Conservation (phyloP, 2,797 vertebrate genomes). For the Cyclura pinguis region DNA sequence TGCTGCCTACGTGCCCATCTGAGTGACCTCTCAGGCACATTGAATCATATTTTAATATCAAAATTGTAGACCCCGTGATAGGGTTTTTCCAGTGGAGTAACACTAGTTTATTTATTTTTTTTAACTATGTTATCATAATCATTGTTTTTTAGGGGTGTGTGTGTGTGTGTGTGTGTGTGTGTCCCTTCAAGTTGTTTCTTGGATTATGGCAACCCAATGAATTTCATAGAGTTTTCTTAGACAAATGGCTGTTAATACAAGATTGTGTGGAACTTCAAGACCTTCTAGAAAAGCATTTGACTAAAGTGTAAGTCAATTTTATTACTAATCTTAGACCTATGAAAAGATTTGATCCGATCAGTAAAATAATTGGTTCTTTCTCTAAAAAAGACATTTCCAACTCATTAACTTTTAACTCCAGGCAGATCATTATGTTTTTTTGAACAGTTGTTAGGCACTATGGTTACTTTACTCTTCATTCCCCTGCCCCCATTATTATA, state of each 20-base stretch:
- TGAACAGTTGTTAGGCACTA: slow-evolving; percentile 27
- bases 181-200: no score
- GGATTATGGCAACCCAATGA: no score
- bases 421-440: slow-evolving; percentile 40
- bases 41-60: no score
- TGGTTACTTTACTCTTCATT: background rate
- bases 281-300: slow-evolving; percentile 37
- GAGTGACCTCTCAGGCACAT: no score
- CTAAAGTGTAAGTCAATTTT: slow-evolving; percentile 57
- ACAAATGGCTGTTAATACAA: slow-evolving; percentile 56
- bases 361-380: slow-evolving; percentile 47
- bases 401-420: slow-evolving; percentile 55
- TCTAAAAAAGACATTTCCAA: slow-evolving; percentile 47
- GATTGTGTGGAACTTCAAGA: slow-evolving; percentile 35
- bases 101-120: no score
- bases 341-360: slow-evolving; percentile 43
- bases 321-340: slow-evolving; percentile 56
- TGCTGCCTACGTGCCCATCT: no score
- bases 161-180: no score
- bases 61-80: no score
- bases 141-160: no score
- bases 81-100: no score
- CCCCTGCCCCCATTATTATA: slow-evolving; percentile 3
- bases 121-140: slow-evolving; percentile 2
- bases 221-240: no score